Evolutionary conservation across 2,797 vertebrate genomes (phyloP).

Genomic region (Sarcophilus harrisii): DNA sequence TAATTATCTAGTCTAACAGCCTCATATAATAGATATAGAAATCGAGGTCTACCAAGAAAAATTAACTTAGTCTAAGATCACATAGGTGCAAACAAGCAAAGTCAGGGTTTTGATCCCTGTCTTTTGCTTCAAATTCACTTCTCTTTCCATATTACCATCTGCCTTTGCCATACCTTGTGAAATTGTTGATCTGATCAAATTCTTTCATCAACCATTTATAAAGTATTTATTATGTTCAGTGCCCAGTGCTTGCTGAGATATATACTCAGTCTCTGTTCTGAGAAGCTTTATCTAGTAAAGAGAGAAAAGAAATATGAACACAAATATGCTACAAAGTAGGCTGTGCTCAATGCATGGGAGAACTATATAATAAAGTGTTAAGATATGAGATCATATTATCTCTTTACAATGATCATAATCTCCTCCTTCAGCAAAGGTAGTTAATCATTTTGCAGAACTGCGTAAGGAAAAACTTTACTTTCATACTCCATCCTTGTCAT

Average conservation of each 20-base stretch:
- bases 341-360: background rate
- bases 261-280: background rate
- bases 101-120: background rate
- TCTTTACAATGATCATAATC: background rate
- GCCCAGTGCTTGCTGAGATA: background rate
- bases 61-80: background rate
- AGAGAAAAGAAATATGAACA: background rate
- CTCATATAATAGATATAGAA: background rate
- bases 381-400: background rate
- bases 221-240: background rate
- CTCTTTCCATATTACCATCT: background rate
- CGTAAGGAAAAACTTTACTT: slow-evolving; percentile 23
- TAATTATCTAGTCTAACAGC: background rate
- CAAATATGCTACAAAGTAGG: background rate
- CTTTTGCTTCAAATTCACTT: background rate
- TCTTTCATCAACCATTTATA: background rate
- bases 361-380: background rate
- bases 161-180: background rate
- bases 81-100: background rate
- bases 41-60: background rate
- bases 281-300: background rate
- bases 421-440: background rate
- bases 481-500: background rate
- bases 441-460: background rate
- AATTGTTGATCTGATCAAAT: background rate